These are phyloP conservation scores for Monodelphis domestica DNA, from an alignment of 2,797 vertebrate species.

Conservation along the genomic window DNA sequence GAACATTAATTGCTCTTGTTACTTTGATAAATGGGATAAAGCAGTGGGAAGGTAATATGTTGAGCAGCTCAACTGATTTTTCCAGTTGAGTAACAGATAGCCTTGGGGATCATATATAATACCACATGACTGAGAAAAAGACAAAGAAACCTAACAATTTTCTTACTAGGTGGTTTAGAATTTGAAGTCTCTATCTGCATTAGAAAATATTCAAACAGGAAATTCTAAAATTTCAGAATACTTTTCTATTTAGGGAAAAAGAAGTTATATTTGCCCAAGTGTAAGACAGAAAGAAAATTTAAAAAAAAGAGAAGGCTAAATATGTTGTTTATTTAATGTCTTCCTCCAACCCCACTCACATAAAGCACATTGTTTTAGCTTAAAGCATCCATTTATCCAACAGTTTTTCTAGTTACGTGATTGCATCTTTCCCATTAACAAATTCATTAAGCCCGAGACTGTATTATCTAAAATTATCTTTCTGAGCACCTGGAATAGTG, in stretches of 20 bases:
- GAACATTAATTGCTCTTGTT: neutral
- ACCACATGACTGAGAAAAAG: neutral
- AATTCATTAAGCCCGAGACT: neutral
- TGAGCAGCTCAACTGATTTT: neutral
- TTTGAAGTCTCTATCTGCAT: neutral
- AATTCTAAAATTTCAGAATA: neutral
- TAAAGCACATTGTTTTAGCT: neutral
- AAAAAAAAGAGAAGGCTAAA: neutral
- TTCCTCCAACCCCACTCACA: accelerated
- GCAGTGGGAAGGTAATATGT: neutral
- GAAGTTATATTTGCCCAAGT: neutral
- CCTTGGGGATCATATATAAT: neutral
- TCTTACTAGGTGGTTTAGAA: neutral
- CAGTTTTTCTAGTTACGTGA: neutral
- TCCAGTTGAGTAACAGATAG: neutral
- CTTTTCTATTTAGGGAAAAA: neutral
- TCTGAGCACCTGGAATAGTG: neutral
- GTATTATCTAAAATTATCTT: neutral
- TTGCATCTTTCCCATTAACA: neutral
- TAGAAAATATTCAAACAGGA: neutral
- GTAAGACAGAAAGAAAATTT: neutral
- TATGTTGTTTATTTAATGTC: neutral
- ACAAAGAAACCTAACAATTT: no score
- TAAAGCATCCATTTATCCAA: neutral
- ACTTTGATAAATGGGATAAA: neutral